Evolutionary conservation across 2,888 invertebrate species (phyloP).

Genomic region (Microplitis manilae): DNA sequence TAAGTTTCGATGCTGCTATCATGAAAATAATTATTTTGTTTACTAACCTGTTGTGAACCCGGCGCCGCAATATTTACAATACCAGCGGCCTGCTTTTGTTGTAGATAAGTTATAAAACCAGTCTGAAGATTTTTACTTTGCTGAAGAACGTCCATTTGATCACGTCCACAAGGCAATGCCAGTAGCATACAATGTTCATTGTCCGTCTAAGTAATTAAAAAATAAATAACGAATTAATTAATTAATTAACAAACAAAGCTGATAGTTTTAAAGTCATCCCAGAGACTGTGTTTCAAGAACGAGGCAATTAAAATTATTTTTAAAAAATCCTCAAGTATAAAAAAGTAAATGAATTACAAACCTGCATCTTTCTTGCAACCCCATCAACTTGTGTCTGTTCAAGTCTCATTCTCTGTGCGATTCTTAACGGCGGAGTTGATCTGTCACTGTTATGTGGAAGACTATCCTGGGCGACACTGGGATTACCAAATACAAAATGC

Average conservation of each 20-base stretch:
- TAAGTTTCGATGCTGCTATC: too few species aligned
- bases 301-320: neutral
- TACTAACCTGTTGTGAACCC: constrained; percentile 85
- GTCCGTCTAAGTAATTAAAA: constrained; percentile 79
- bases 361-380: constrained; percentile 97
- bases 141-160: constrained; percentile 93
- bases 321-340: too few species aligned
- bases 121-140: constrained; percentile 92
- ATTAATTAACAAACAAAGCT: neutral
- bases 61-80: constrained; percentile 96
- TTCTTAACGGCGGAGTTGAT: constrained; percentile 88
- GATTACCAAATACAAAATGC: constrained; percentile 98
- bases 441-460: constrained; percentile 89
- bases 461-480: constrained; percentile 89
- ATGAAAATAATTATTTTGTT: constrained; percentile 18
- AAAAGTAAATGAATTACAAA: constrained; percentile 65
- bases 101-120: constrained; percentile 96
- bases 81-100: constrained; percentile 97
- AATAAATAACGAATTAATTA: neutral
- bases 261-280: too few species aligned
- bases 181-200: constrained; percentile 97
- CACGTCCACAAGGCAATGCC: constrained; percentile 95
- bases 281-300: neutral
- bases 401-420: constrained; percentile 97
- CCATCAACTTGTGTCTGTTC: constrained; percentile 97